Base-by-base conservation (phyloP, 2,113 vertebrate genomes). In the Apistogramma diplotaenia region DNA sequence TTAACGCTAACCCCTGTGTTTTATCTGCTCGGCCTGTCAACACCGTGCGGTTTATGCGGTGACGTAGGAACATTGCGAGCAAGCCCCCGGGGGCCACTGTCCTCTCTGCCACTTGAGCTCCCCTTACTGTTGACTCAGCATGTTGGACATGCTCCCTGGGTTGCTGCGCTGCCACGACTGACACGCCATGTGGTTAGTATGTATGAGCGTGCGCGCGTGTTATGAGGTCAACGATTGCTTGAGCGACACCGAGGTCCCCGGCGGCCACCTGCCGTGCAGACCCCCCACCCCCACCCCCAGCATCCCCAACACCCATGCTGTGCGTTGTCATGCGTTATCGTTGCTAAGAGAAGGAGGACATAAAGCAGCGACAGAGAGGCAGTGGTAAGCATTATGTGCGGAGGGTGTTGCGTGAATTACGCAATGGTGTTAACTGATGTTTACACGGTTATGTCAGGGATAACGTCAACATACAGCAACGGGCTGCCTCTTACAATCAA, bases 91-190 rank as follows among this genome's bases (percentile, higher is more conserved):
- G 61, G 82, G 87, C 82, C 54, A 67, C 81, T 35, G 86, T 85
- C 88, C 87, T 40, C 72, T 21, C 82, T 76, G 82, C 86, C 76
- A 84, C 86, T 87, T 23, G 73, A 88, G 86, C 87, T 88, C 54
- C 76, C 62, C 57, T 75, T 58, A 81, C 75, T 91, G 88, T 90
- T 81, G 81, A 89, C 89, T 92, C 90, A 91, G 91, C 91, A 37
- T 93, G 93, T 93, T 54, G 74, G 84, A 91, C 91, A 91, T 84
- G 91, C 88, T 87, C 85, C 78, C 85, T 25, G 82, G 88, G 56
- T 84, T 27, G 82, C 84, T 71, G 16, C 76, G 19, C 61, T 23
- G 84, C 82, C 71, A 33, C 29, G 15, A 62, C 72, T 82, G 85
- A 82, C 90, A 89, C 85, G 31, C 58, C 16, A 19, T 85, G 76